Conservation (phyloP, 2,113 vertebrate genomes). For the Gnathonemus echidnorhynchus region DNA sequence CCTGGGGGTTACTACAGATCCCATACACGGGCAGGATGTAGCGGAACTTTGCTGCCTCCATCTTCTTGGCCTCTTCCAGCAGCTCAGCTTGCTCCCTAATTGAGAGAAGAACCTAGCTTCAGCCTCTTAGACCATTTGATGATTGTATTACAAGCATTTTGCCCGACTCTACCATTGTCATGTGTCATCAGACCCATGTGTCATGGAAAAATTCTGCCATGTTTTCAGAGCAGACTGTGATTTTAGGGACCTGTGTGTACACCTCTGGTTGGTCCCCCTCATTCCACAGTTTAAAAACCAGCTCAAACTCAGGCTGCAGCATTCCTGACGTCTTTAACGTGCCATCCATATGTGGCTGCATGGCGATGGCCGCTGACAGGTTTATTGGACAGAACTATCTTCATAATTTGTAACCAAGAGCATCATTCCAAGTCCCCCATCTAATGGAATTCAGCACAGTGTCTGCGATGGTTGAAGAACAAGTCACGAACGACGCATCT, state of each 20-base stretch:
- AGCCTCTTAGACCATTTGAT: background rate
- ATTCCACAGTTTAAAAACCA: background rate
- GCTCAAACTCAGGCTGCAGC: background rate
- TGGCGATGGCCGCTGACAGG: background rate
- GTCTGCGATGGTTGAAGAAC: conserved; percentile 16
- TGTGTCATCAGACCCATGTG: background rate
- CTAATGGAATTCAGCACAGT: conserved; percentile 30
- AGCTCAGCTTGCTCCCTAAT: conserved; percentile 83
- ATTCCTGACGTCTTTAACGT: background rate
- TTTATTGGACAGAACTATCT: background rate
- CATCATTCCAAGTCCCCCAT: conserved; percentile 8
- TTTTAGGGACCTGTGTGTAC: background rate
- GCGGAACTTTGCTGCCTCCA: conserved; percentile 95
- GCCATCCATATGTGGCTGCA: background rate
- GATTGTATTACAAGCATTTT: background rate
- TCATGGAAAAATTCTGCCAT: background rate
- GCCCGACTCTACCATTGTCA: background rate
- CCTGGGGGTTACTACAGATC: conserved; percentile 84
- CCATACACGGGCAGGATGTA: conserved; percentile 92
- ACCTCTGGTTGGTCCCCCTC: background rate
- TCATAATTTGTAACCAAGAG: conserved; percentile 6
- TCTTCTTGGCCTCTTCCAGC: conserved; percentile 92
- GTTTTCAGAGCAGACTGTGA: background rate
- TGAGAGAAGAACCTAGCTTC: background rate
- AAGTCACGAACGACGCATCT: background rate